Conservation (phyloP, 2,113 vertebrate species). For the Tupaia chinensis region DNA sequence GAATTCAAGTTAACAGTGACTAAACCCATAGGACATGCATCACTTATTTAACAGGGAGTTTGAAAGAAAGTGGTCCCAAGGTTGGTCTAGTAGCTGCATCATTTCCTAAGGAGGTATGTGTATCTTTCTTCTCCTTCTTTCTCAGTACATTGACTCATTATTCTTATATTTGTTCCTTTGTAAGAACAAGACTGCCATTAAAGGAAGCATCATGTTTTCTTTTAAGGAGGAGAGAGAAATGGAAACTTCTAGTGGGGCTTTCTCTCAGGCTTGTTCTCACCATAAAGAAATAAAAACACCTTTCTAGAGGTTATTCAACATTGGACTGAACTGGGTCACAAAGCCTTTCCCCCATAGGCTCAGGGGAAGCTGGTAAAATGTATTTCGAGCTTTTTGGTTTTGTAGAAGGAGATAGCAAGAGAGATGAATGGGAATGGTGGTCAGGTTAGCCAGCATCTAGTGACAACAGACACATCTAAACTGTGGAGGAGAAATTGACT, state of each 20-base stretch:
- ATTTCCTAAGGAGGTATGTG: neutral
- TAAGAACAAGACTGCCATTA: neutral
- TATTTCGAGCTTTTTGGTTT: neutral
- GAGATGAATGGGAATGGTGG: accelerated
- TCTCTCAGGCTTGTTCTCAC: neutral
- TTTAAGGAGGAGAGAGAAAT: neutral
- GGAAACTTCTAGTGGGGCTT: neutral
- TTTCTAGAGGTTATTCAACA: neutral
- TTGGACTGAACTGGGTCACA: neutral
- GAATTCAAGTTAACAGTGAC: neutral
- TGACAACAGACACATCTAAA: neutral
- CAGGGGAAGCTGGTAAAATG: neutral
- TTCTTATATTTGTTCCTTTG: neutral
- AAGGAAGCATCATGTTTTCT: neutral
- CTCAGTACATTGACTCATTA: too few species aligned
- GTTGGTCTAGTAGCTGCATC: neutral
- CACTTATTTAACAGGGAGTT: neutral
- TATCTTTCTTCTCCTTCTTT: neutral
- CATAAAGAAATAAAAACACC: neutral
- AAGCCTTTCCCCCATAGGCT: accelerated
- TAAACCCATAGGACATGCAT: neutral
- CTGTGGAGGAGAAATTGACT: neutral
- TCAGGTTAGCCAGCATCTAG: neutral
- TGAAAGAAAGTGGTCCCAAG: neutral
- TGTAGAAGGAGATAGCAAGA: neutral